These are phyloP conservation scores for Platysteira castanea DNA, from an alignment of 2,113 vertebrate genomes.

Conservation along the genomic window DNA sequence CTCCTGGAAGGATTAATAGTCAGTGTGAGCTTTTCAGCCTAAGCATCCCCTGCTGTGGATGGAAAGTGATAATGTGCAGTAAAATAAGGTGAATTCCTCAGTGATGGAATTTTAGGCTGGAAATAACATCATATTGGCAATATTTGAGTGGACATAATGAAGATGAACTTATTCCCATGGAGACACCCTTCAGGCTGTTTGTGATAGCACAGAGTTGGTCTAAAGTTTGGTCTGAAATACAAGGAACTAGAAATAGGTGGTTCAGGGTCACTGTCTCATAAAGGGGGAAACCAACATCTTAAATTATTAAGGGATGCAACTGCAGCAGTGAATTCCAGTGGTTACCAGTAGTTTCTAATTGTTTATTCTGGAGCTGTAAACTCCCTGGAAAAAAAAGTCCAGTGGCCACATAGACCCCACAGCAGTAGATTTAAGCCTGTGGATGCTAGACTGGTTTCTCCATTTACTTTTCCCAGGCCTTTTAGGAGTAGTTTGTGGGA, in stretches of 20 bases:
- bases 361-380: neutral
- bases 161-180: neutral
- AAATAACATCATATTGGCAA: neutral
- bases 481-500: neutral
- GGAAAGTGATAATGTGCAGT: neutral
- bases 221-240: neutral
- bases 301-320: neutral
- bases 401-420: neutral
- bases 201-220: neutral
- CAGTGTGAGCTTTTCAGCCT: neutral
- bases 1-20: neutral
- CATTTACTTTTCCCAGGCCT: neutral
- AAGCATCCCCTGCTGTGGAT: neutral
- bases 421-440: neutral
- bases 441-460: neutral
- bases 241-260: neutral
- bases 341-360: neutral
- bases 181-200: neutral
- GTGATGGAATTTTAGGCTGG: neutral
- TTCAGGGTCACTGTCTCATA: neutral
- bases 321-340: neutral
- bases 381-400: neutral
- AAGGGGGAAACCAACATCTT: neutral
- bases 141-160: neutral
- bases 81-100: neutral